Evolutionary conservation across 2,888 invertebrate species (phyloP).

Genomic region (Dascillus cervinus): DNA sequence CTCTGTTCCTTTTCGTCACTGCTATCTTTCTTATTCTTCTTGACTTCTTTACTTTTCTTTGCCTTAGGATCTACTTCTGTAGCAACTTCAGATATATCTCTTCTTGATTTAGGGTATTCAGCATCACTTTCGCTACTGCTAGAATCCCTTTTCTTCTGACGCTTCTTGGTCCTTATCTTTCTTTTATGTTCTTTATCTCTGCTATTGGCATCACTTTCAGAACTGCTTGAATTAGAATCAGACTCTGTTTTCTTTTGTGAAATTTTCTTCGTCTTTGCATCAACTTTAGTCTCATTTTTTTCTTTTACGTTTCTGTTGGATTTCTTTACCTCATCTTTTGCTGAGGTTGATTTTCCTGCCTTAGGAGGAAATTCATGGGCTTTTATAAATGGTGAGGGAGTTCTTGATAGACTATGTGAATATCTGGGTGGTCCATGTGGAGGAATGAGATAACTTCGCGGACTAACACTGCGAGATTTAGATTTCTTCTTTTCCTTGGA

Average conservation of each 20-base stretch:
- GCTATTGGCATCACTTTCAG: conserved; percentile 37
- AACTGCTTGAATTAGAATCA: conserved; percentile 38
- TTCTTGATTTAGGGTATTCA: conserved; percentile 23
- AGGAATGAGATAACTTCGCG: conserved; percentile 34
- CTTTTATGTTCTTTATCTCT: conserved; percentile 32
- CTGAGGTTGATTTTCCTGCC: conserved; percentile 34
- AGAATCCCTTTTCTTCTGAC: conserved; percentile 45
- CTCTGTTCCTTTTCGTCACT: conserved; percentile 48
- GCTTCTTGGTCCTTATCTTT: conserved; percentile 33
- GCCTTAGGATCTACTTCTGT: conserved; percentile 43
- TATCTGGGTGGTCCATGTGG: conserved; percentile 46
- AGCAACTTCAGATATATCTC: conserved; percentile 34
- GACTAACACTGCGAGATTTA: conserved; percentile 37
- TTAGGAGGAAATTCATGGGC: conserved; percentile 52
- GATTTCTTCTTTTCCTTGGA: conserved; percentile 30
- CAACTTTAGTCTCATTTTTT: conserved; percentile 24
- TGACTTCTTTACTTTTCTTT: conserved; percentile 45
- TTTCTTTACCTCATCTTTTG: conserved; percentile 37
- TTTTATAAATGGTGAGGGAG: conserved; percentile 78
- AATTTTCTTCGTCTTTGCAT: conserved; percentile 31
- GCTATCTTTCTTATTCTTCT: conserved; percentile 43
- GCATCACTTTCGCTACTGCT: conserved; percentile 44
- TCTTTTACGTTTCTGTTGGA: conserved; percentile 32
- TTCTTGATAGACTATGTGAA: conserved; percentile 73
- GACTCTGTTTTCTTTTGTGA: conserved; percentile 40